Evolutionary conservation across 2,888 invertebrate genomes (phyloP).

Genomic region (Eupithecia abbreviata): DNA sequence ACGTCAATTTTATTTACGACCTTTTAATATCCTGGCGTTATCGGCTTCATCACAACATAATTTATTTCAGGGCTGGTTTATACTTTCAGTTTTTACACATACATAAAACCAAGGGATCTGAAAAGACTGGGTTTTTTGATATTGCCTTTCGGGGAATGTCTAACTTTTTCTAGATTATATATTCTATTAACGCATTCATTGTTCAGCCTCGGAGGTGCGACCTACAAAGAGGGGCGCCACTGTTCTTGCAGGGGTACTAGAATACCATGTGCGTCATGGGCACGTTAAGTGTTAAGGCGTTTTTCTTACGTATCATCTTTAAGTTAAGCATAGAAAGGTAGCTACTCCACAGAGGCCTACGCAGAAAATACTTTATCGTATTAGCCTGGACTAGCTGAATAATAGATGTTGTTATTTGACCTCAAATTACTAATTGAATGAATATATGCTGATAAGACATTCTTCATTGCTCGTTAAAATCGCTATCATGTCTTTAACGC

Average conservation of each 20-base stretch:
- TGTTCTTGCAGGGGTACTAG: too few species aligned
- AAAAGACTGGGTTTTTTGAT: neutral
- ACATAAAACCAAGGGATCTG: neutral
- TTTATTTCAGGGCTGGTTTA: slow-evolving; percentile 10
- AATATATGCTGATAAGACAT: slow-evolving; percentile 6
- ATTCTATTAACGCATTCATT: neutral
- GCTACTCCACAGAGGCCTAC: neutral
- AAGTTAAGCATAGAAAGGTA: neutral
- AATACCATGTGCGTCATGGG: too few species aligned
- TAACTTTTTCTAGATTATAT: neutral
- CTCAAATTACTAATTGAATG: slow-evolving; percentile 3
- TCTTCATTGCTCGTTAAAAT: neutral
- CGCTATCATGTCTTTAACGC: neutral
- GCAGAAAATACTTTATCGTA: neutral
- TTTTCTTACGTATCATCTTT: neutral
- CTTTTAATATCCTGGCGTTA: slow-evolving; percentile 26
- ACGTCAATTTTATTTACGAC: slow-evolving; percentile 27
- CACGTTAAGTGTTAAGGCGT: too few species aligned
- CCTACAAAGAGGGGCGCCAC: too few species aligned
- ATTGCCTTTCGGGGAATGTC: neutral
- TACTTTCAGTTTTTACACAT: neutral
- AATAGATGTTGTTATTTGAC: neutral
- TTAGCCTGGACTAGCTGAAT: neutral
- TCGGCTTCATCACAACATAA: slow-evolving; percentile 19
- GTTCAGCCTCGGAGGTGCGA: too few species aligned